Evolutionary conservation across 23 tunicate species (phyloP).

Genomic region (Ciona savignyi): DNA sequence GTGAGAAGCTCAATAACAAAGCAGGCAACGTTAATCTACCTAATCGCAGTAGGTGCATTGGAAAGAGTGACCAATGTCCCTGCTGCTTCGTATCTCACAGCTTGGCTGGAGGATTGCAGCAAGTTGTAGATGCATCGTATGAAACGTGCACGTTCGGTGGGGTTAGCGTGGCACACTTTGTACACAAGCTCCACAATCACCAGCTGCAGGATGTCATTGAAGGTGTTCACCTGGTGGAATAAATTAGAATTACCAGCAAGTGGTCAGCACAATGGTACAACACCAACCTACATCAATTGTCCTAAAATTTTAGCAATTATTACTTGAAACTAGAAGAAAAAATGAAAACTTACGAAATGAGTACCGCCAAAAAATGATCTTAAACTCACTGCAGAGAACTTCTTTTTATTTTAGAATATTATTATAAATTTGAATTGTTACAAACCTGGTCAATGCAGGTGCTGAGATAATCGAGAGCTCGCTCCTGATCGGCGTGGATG

Average conservation of each 20-base stretch:
- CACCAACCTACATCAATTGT: too few species aligned
- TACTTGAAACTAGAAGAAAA: too few species aligned
- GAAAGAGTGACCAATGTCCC: slow-evolving; percentile 96
- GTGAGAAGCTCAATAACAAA: slow-evolving; percentile 1
- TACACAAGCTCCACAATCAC: slow-evolving; percentile 98
- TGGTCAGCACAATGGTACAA: too few species aligned
- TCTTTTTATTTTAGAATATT: too few species aligned
- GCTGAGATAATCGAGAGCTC: slow-evolving; percentile 92
- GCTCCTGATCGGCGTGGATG: slow-evolving; percentile 95
- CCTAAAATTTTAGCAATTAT: too few species aligned
- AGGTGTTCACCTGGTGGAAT: slow-evolving; percentile 95
- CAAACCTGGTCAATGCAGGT: slow-evolving; percentile 98
- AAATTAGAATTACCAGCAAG: too few species aligned
- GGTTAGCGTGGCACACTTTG: slow-evolving; percentile 97
- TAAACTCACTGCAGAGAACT: too few species aligned
- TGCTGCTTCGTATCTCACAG: slow-evolving; percentile 98
- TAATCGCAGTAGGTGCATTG: slow-evolving; percentile 92
- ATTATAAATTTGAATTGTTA: neutral
- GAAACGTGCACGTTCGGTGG: slow-evolving; percentile 89
- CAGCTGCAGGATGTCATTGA: slow-evolving; percentile 97
- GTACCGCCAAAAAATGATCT: too few species aligned
- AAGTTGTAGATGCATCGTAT: slow-evolving; percentile 97
- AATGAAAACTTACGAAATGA: too few species aligned
- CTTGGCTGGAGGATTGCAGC: slow-evolving; percentile 94
- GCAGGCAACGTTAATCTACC: slow-evolving; percentile 16